Evolutionary conservation across 2,113 vertebrate species (phyloP).

Genomic region (human): DNA sequence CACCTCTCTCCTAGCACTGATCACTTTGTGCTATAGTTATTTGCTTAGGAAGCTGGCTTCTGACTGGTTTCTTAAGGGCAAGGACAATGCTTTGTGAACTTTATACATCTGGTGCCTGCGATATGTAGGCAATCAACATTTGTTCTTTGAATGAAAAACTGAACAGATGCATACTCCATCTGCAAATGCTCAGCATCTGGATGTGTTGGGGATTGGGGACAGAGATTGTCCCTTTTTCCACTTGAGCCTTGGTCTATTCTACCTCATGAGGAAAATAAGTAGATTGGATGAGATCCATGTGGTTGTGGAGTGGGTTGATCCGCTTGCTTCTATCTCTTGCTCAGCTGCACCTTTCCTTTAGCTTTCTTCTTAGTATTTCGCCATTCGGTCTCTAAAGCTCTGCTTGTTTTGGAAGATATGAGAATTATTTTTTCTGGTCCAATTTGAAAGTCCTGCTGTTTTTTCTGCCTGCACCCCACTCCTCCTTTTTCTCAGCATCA

Average conservation of each 20-base stretch:
- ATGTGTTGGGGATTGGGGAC: background rate
- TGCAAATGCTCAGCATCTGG: background rate
- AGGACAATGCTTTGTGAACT: background rate
- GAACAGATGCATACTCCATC: rapidly evolving
- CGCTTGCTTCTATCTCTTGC: background rate
- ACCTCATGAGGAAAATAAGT: background rate
- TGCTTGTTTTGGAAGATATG: background rate
- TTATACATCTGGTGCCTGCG: background rate
- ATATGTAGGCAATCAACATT: background rate
- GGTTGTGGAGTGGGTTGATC: background rate
- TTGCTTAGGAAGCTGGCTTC: background rate
- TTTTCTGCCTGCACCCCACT: background rate
- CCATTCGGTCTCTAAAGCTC: background rate
- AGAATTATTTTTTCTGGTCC: background rate
- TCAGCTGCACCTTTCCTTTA: background rate
- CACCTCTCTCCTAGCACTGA: background rate
- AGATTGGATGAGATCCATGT: background rate
- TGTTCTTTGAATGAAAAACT: background rate
- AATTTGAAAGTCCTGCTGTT: background rate
- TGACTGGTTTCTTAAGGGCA: background rate
- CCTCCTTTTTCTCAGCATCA: background rate
- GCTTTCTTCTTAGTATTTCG: background rate
- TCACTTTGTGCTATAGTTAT: background rate
- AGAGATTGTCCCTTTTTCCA: background rate
- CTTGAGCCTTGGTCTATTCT: background rate